Percentiles rank a stretch among this genome's conserved stretches.
Evolutionary conservation across 2,113 vertebrate species (phyloP).

Genomic region (Ceratotherium simum): DNA sequence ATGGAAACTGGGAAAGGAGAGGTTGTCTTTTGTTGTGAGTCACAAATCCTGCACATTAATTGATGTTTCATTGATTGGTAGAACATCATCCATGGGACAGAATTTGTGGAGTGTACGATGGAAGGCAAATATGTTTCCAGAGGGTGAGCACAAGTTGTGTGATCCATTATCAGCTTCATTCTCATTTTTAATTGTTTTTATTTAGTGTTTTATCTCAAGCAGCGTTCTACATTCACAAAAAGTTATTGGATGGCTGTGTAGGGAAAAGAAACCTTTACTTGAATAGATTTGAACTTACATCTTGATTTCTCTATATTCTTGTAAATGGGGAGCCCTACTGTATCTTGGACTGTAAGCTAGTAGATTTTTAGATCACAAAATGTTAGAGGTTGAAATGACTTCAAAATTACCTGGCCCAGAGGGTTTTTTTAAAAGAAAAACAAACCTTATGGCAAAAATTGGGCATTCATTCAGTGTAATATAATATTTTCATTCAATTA

Average conservation of each 20-base stretch:
- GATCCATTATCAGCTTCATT: not conserved
- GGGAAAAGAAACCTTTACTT: not conserved
- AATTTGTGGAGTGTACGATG: not conserved
- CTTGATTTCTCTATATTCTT: not conserved
- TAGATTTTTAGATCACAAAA: not conserved
- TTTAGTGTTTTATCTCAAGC: not conserved
- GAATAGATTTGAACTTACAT: not conserved
- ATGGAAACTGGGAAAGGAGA: not conserved
- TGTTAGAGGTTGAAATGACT: not conserved
- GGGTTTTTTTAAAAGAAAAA: not conserved
- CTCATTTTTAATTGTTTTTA: slow-evolving; percentile 24
- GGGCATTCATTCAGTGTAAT: not conserved
- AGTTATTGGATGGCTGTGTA: not conserved
- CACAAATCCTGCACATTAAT: not conserved
- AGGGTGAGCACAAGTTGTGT: not conserved
- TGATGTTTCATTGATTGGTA: not conserved
- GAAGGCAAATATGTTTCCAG: not conserved
- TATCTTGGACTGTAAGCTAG: not conserved
- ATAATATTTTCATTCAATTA: slow-evolving; percentile 31
- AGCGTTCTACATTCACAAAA: not conserved
- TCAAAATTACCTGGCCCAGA: not conserved
- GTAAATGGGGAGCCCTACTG: not conserved
- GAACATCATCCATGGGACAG: not conserved
- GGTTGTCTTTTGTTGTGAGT: slow-evolving; percentile 24
- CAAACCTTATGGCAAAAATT: not conserved